These are phyloP conservation scores for Piscicola geometra DNA, from an alignment of 2,888 invertebrate species.

Conservation along the genomic window DNA sequence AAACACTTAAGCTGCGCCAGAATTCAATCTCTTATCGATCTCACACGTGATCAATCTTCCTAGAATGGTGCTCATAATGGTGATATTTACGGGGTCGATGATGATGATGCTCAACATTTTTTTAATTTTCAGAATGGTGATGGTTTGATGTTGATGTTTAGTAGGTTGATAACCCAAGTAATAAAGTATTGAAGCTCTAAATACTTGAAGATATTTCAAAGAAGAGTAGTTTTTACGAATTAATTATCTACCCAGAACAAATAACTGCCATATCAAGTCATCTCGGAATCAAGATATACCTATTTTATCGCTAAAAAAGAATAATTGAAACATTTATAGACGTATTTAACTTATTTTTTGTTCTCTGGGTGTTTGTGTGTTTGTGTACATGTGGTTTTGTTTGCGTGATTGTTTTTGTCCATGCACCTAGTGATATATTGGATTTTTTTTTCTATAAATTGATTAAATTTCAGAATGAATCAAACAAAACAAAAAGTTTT, in stretches of 20 bases:
- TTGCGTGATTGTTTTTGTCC: not conserved
- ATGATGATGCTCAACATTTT: not conserved
- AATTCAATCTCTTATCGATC: slow-evolving; percentile 13
- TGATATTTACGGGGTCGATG: not conserved
- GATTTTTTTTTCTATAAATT: not conserved
- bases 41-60: slow-evolving; percentile 3
- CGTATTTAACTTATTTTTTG: too few species aligned
- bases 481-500: not conserved
- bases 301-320: slow-evolving; percentile 8
- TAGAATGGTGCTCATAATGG: not conserved
- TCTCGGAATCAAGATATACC: not conserved
- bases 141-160: too few species aligned
- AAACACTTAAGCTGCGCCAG: too few species aligned
- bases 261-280: slow-evolving; percentile 9
- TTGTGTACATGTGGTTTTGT: too few species aligned
- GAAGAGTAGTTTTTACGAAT: not conserved
- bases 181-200: not conserved
- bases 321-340: not conserved
- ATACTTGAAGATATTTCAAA: not conserved
- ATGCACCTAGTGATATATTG: not conserved
- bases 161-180: too few species aligned
- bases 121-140: too few species aligned
- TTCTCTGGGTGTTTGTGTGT: too few species aligned
- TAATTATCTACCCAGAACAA: not conserved
- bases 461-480: not conserved